Evolutionary conservation across 2,888 invertebrate species (phyloP), one percentile per base, ranked within the genome.

Genomic region (Chymomyza fuscimana): DNA sequence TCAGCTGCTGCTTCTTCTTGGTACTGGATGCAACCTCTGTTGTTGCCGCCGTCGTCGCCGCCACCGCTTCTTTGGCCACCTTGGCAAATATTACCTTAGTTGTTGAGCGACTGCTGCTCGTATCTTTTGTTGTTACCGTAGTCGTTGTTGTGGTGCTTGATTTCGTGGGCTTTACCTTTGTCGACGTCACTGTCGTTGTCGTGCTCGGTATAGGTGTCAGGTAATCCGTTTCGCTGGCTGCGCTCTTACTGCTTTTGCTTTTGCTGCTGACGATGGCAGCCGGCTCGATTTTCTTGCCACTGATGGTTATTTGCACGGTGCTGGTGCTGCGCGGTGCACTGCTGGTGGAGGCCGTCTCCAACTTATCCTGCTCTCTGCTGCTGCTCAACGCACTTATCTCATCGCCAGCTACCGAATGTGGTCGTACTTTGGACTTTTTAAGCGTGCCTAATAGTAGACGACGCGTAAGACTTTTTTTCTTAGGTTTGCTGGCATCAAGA

Each of bases 281-380:
- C 61, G 88, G 77, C 79, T 91, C 86, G 64, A 90, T 83, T 87
- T 91, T 88, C 79, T 90, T 90, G 46, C 91, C 90, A 16, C 89
- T 89, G 67, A 91, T 90, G 62, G 91, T 91, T 77, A 92, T 92
- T 86, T 92, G 90, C 69, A 91, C 86, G 72, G 89, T 91, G 69
- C 79, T 81, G 68, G 74, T 84, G 71, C 78, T 77, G 65, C 69
- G 73, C 72, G 46, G 75, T 54, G 40, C 80, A 70, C 36, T 71
- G 68, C n/a, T 76, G 6, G 65, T 52, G 7, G 61, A 60, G 25
- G 72, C 9, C 12, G 70, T 59, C 12, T 66, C 68, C 56, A 71
- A 70, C 5, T 77, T 76, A 61, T 81, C 25, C 71, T 82, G 61
- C 58, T 79, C 79, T 46, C 69, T 36, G 56, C 74, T 80, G 70